Evolutionary conservation across 2,113 vertebrate genomes (phyloP), one percentile per base, ranked within the genome.

Genomic region (Saccopteryx leptura): DNA sequence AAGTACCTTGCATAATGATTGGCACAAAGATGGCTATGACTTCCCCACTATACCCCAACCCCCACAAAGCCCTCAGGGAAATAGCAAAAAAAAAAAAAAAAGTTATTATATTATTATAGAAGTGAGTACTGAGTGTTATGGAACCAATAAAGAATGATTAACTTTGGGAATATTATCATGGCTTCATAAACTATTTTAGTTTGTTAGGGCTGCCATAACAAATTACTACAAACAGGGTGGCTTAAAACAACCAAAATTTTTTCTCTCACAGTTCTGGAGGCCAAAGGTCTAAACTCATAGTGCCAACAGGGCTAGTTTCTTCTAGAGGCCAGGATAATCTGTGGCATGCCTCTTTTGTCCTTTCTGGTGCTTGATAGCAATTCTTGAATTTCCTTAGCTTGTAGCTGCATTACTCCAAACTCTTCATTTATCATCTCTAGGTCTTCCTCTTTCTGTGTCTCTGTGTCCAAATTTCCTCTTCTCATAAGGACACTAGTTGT

Each of bases 91-190:
- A 0, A 63, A 50, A 18, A 78, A 80, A 31, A 28, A 9, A 14
- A 52, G 54, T 50, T 72, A 23, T 13, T n/a, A 33, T 9, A 39
- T 50, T 72, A 23, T 13, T n/a, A 33, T 9, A 39, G 63, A 84
- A 72, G 58, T 54, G 68, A 93, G 60, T n/a, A 54, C n/a, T 87
- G 52, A 94, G 61, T 69, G 10, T 61, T 48, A 15, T 13, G n/a
- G 48, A 72, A 79, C 56, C 46, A 52, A 63, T 65, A 91, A 71
- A 91, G n/a, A 81, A 26, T 93, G 19, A 65, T 75, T 74, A 75
- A 56, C 68, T 90, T 61, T 63, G 19, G 12, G 17, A 54, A 85
- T 52, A 48, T 68, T 92, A 56, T 19, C 75, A 74, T n/a, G 19
- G 31, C 21, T 78, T 88, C 33, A 78, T 2, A 46, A 48, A 54